A percentile compares a stretch with the other conserved stretches of the same genome.
Evolutionary conservation across 2,797 vertebrate genomes (phyloP).

Genomic region (Phyllotis vaccarum): DNA sequence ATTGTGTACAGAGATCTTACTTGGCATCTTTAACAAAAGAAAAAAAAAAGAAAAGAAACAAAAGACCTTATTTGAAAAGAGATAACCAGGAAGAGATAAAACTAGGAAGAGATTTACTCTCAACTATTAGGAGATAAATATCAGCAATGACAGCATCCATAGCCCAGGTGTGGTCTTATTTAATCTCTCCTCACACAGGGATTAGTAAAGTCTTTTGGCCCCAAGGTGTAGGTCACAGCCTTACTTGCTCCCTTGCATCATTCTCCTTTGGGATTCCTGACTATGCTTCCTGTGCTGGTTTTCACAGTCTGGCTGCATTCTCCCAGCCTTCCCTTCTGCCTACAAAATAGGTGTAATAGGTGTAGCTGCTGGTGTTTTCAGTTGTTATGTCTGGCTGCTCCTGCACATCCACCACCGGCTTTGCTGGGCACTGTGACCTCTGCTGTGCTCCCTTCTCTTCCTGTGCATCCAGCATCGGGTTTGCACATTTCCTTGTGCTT

Average conservation of each 20-base stretch:
- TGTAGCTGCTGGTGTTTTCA: not conserved
- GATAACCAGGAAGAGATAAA: slow-evolving; percentile 30
- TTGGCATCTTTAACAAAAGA: not conserved
- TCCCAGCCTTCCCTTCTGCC: not conserved
- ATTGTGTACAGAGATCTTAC: slow-evolving; percentile 4
- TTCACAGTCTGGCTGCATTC: not conserved
- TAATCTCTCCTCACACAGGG: slow-evolving; percentile 66
- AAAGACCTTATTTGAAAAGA: slow-evolving; percentile 57
- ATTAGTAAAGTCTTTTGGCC: slow-evolving; percentile 37
- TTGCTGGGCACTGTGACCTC: not conserved
- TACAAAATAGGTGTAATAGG: not conserved
- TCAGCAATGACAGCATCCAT: slow-evolving; percentile 57
- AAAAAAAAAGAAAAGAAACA: not conserved
- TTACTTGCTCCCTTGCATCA: slow-evolving; percentile 49
- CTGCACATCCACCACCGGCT: not conserved
- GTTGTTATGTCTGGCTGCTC: not conserved
- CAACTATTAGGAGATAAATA: slow-evolving; percentile 65
- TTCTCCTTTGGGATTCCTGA: slow-evolving; percentile 22
- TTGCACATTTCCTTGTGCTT: not conserved
- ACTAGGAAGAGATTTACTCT: slow-evolving; percentile 58
- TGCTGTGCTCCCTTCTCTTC: not conserved
- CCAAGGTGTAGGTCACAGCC: not conserved
- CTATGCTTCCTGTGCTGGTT: not conserved
- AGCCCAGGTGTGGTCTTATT: slow-evolving; percentile 62
- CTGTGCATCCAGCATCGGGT: not conserved